phyloP scores from a whole-genome alignment of 2,797 vertebrate genomes.

The Anguilla marmorata region DNA sequence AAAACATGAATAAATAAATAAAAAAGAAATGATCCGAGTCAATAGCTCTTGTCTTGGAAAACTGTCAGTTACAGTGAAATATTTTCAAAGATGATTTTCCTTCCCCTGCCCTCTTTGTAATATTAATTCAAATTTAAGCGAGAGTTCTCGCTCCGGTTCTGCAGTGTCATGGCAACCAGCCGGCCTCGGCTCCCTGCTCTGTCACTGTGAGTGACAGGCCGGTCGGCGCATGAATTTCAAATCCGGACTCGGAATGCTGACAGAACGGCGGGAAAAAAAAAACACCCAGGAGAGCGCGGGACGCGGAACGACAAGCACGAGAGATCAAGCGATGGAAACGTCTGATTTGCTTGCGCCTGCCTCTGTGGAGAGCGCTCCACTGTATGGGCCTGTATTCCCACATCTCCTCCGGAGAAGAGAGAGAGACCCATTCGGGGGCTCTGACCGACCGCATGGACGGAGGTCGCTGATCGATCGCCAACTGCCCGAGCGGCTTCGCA shows the following conservation, averaged over 20 bases:
- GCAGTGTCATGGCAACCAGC: not conserved
- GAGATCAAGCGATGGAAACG: conserved; percentile 7
- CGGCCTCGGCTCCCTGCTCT: not conserved
- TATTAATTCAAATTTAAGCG: conserved; percentile 37
- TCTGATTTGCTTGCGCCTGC: not conserved
- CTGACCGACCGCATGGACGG: not conserved
- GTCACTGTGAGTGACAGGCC: conserved; percentile 25
- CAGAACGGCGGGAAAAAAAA: not conserved
- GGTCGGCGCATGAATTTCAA: conserved; percentile 27
- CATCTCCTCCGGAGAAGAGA: not conserved
- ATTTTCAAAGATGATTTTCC: not conserved
- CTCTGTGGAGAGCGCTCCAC: too few species aligned
- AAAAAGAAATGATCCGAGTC: not conserved
- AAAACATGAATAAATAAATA: not conserved
- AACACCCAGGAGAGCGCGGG: not conserved
- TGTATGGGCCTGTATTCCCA: not conserved
- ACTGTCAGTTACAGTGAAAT: not conserved
- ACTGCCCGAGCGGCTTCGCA: not conserved
- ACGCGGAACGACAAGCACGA: not conserved
- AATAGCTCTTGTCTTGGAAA: not conserved
- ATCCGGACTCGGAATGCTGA: not conserved
- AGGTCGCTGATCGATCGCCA: not conserved
- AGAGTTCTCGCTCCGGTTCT: not conserved
- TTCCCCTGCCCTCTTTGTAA: conserved; percentile 2
- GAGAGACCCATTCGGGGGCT: not conserved